A percentile compares a stretch with the other conserved stretches of the same genome.
Conservation (phyloP, 2,888 invertebrate genomes). For the Chloromyia formosa region DNA sequence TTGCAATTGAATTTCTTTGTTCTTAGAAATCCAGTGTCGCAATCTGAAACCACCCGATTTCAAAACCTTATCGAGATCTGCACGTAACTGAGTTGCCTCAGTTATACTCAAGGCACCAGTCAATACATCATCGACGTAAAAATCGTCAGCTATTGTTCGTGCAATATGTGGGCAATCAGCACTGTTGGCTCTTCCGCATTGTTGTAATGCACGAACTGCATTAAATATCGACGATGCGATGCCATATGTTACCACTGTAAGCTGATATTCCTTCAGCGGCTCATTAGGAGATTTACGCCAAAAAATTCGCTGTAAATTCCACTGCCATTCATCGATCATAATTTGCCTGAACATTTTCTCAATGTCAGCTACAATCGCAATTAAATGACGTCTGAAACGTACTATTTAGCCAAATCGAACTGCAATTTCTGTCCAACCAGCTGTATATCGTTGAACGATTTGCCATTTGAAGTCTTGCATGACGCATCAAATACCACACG, state of each 20-base stretch:
- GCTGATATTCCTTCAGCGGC: not conserved
- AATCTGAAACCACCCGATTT: not conserved
- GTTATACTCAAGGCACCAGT: not conserved
- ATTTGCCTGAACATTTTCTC: not conserved
- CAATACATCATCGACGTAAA: not conserved
- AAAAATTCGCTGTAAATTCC: not conserved
- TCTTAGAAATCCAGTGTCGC: not conserved
- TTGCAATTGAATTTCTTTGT: too few species aligned
- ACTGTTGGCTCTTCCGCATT: not conserved
- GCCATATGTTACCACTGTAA: not conserved
- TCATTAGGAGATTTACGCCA: not conserved
- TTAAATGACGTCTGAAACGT: not conserved
- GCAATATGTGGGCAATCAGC: not conserved
- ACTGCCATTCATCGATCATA: not conserved
- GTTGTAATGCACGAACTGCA: not conserved
- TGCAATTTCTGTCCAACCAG: not conserved
- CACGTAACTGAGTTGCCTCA: not conserved
- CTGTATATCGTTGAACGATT: not conserved
- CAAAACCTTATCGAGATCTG: not conserved
- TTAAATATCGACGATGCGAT: not conserved
- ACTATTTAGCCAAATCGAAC: not conserved
- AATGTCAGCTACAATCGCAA: not conserved
- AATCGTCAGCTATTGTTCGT: not conserved
- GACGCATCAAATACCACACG: too few species aligned
- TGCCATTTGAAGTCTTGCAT: too few species aligned